Percentiles rank a stretch among this genome's conserved stretches.
Evolutionary conservation across 2,113 vertebrate genomes (phyloP).

Genomic region (Terrapene triunguis): DNA sequence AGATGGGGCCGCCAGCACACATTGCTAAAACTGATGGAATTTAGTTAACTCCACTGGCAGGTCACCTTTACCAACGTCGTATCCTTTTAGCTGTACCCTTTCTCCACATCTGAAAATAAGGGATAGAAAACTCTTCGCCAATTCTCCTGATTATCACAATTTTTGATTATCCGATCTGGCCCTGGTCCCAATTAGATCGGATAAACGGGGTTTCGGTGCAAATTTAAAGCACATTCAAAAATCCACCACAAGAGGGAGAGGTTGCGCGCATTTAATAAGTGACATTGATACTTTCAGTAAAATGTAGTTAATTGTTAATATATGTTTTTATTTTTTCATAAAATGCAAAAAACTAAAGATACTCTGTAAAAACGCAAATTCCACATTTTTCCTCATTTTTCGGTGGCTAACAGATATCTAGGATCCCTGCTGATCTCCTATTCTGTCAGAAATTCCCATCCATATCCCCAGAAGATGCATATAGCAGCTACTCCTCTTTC

Average conservation of each 20-base stretch:
- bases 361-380: not conserved
- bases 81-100: not conserved
- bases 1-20: not conserved
- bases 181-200: not conserved
- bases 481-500: not conserved
- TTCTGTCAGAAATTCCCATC: not conserved
- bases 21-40: conserved; percentile 3
- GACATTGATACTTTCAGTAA: not conserved
- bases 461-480: not conserved
- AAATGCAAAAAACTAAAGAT: not conserved
- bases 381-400: not conserved
- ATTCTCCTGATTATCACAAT: not conserved
- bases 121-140: not conserved
- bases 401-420: not conserved
- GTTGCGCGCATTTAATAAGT: not conserved
- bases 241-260: too few relatives aligned
- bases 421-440: not conserved
- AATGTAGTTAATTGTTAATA: not conserved
- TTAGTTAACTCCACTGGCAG: not conserved
- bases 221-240: not conserved
- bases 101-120: not conserved
- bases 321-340: not conserved
- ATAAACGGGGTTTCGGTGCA: not conserved
- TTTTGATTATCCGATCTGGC: not conserved
- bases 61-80: not conserved